These are phyloP conservation scores for Marisa cornuarietis DNA, from an alignment of 1,140 invertebrate genomes.

Conservation along the genomic window DNA sequence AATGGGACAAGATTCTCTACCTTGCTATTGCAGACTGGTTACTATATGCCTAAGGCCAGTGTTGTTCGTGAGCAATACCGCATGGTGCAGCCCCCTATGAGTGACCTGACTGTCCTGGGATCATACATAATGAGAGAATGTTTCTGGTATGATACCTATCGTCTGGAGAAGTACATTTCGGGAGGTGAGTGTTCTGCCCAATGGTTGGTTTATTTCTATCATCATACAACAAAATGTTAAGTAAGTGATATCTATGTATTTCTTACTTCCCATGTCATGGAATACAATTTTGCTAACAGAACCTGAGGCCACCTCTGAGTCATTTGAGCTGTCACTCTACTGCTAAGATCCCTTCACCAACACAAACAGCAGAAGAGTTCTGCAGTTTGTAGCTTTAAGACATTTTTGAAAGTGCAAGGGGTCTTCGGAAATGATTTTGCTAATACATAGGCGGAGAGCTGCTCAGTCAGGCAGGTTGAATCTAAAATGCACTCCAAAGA, in stretches of 20 bases:
- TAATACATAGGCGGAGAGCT: no score
- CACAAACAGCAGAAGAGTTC: no score
- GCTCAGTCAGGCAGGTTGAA: background rate
- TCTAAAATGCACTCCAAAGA: background rate
- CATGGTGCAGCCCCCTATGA: slow-evolving; percentile 78
- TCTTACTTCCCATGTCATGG: no score
- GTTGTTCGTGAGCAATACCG: slow-evolving; percentile 81
- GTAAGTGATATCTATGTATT: no score
- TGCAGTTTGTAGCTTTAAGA: no score
- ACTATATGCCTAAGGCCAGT: slow-evolving; percentile 84
- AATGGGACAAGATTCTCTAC: no score
- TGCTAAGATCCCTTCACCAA: no score
- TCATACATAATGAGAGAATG: slow-evolving; percentile 79
- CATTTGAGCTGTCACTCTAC: no score
- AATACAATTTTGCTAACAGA: no score
- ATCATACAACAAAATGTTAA: background rate
- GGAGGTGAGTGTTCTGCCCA: slow-evolving; percentile 26
- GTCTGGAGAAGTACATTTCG: slow-evolving; percentile 69
- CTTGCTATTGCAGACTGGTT: slow-evolving; percentile 69
- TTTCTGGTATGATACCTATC: slow-evolving; percentile 76
- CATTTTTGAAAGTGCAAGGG: no score
- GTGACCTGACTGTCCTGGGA: slow-evolving; percentile 75
- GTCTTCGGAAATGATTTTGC: no score
- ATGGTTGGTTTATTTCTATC: background rate
- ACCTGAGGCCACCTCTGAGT: no score